Evolutionary conservation across 2,797 vertebrate genomes (phyloP).

Genomic region (Crax fasciolata): DNA sequence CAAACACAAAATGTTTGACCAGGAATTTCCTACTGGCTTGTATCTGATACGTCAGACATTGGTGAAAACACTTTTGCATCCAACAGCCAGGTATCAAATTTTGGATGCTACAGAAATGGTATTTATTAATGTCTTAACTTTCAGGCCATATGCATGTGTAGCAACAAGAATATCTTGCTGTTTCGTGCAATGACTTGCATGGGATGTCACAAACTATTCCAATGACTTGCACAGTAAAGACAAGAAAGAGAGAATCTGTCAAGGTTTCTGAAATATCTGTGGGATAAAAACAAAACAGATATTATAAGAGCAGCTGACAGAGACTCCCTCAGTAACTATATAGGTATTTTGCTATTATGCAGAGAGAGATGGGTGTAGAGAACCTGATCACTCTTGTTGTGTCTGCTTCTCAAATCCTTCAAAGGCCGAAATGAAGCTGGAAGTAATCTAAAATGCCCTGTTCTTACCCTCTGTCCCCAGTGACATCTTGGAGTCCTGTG

Average conservation of each 20-base stretch:
- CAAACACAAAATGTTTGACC: background rate
- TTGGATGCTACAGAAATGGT: background rate
- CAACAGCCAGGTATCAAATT: background rate
- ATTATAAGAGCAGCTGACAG: background rate
- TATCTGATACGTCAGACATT: background rate
- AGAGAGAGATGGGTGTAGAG: background rate
- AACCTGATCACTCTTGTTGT: background rate
- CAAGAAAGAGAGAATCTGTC: background rate
- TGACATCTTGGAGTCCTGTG: background rate
- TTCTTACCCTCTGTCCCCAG: conserved; percentile 1
- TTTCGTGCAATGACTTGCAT: background rate
- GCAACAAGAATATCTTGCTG: fast-evolving
- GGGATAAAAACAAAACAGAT: background rate
- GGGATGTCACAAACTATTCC: background rate
- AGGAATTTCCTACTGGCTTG: background rate
- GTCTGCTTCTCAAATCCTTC: background rate
- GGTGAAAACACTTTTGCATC: background rate
- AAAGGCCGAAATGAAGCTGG: conserved; percentile 20
- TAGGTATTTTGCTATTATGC: background rate
- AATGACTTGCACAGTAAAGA: background rate
- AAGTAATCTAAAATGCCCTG: conserved; percentile 28
- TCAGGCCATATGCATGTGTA: fast-evolving
- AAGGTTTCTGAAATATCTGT: background rate
- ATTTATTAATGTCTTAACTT: background rate
- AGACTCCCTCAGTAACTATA: background rate